phyloP scores from a whole-genome alignment of 2,113 vertebrate genomes.

The Hyaena hyaena region DNA sequence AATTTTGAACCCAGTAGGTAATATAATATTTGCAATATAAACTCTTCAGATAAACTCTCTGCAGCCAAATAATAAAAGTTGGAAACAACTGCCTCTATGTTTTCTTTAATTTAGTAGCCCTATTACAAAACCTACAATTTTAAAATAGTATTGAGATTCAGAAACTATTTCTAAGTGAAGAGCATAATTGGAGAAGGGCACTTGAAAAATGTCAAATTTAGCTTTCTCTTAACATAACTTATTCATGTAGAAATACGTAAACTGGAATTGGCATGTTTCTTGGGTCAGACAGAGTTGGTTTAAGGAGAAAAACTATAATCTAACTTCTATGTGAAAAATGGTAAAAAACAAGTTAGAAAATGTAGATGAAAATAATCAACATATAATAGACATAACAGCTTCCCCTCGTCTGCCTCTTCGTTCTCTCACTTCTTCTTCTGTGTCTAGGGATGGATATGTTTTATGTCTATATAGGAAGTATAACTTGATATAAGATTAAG shows the following conservation, averaged over 20 bases:
- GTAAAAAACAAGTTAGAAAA: neutral
- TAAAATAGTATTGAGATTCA: neutral
- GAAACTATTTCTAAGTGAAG: neutral
- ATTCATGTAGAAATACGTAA: neutral
- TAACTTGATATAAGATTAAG: neutral
- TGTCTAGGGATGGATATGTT: neutral
- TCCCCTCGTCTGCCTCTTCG: neutral
- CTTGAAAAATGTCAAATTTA: neutral
- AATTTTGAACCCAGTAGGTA: neutral
- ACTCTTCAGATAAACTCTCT: neutral
- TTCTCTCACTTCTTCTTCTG: neutral
- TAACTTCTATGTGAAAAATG: neutral
- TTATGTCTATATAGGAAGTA: neutral
- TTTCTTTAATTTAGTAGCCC: neutral
- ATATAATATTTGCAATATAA: neutral
- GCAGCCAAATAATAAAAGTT: neutral
- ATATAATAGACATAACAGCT: neutral
- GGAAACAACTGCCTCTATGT: neutral
- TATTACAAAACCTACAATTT: neutral
- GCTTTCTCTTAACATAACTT: neutral
- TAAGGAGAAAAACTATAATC: neutral
- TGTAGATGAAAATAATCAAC: neutral
- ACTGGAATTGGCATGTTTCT: neutral
- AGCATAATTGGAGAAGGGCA: neutral
- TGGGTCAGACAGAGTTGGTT: neutral